phyloP scores from a whole-genome alignment of 2,888 invertebrate genomes.

The Amphipyra berbera region DNA sequence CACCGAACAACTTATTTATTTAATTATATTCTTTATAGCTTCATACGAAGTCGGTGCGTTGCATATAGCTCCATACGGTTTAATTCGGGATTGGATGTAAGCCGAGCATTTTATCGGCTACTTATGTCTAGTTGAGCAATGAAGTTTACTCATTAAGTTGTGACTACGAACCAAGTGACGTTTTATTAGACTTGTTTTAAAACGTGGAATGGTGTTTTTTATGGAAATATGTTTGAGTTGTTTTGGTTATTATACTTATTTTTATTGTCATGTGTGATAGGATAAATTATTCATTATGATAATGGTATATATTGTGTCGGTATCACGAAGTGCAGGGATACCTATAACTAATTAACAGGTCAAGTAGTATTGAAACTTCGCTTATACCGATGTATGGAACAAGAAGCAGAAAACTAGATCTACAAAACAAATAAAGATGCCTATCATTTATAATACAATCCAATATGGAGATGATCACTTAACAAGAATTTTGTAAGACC shows the following conservation, averaged over 20 bases:
- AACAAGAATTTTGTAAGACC: conserved; percentile 8
- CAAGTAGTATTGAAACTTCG: too few relatives aligned
- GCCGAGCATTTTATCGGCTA: conserved; percentile 24
- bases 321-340: background rate
- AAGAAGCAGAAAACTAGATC: background rate
- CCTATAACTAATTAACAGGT: too few relatives aligned
- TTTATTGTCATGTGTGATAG: too few relatives aligned
- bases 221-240: too few relatives aligned
- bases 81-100: conserved; percentile 20
- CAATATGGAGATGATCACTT: conserved; percentile 1
- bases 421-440: background rate
- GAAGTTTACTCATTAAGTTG: conserved; percentile 43
- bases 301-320: too few relatives aligned
- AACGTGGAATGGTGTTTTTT: conserved; percentile 9
- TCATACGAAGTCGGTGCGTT: conserved; percentile 3
- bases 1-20: conserved; percentile 31
- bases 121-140: conserved; percentile 20
- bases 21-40: conserved; percentile 34
- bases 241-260: too few relatives aligned
- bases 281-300: too few relatives aligned
- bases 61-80: conserved; percentile 22
- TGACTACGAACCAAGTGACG: conserved; percentile 22
- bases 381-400: background rate
- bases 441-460: background rate
- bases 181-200: conserved; percentile 35